phyloP scores from a whole-genome alignment of 2,888 invertebrate species.

The Nemapogon koenigi region DNA sequence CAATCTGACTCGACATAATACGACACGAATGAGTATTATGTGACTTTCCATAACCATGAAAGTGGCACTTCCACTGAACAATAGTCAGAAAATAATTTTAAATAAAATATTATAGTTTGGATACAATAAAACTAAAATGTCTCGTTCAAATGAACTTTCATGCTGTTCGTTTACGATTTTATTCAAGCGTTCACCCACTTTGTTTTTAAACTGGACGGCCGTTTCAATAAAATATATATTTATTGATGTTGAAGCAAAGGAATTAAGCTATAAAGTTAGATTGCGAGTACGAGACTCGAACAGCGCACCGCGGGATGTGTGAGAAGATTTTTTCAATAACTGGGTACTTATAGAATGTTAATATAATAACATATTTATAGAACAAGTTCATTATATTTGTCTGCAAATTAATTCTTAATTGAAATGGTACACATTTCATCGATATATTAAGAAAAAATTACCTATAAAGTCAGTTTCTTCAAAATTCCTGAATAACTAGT shows the following conservation, averaged over 20 bases:
- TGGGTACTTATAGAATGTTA: too few species aligned
- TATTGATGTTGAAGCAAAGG: slow-evolving; percentile 48
- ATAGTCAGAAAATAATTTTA: neutral
- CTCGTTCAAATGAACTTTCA: neutral
- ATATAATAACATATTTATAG: too few species aligned
- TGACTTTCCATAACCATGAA: neutral
- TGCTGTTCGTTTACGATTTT: neutral
- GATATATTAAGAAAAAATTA: too few species aligned
- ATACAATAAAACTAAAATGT: too few species aligned
- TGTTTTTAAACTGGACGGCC: neutral
- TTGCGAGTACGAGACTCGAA: slow-evolving; percentile 32
- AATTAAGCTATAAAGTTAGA: slow-evolving; percentile 57
- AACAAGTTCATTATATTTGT: too few species aligned
- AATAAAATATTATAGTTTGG: neutral
- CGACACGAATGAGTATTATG: neutral
- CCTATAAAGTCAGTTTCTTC: too few species aligned
- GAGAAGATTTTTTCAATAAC: too few species aligned
- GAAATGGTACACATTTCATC: too few species aligned
- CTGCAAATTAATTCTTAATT: too few species aligned
- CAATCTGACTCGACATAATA: too few species aligned
- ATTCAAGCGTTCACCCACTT: slow-evolving; percentile 2
- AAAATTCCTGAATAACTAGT: too few species aligned
- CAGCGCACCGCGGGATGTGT: slow-evolving; percentile 49
- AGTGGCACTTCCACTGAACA: neutral
- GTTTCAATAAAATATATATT: slow-evolving; percentile 24